A percentile compares a stretch with the other conserved stretches of the same genome.
Conservation (phyloP, 2,113 vertebrate genomes). For the Cheirogaleus medius region DNA sequence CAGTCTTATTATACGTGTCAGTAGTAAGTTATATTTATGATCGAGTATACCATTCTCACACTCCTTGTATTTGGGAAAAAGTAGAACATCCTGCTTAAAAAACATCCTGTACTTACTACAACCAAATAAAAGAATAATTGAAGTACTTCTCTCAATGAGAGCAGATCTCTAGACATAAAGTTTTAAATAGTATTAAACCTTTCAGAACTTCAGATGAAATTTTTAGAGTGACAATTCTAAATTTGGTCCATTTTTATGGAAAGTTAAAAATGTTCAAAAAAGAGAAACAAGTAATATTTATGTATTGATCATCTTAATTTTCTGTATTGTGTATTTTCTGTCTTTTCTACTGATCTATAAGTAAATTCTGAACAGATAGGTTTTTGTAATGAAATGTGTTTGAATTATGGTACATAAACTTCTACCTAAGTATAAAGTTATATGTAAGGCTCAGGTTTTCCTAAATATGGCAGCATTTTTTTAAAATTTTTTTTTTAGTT, state of each 20-base stretch:
- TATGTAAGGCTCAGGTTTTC: neutral
- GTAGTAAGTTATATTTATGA: slow-evolving; percentile 22
- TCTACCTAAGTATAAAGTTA: neutral
- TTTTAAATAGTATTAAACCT: neutral
- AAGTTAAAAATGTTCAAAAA: neutral
- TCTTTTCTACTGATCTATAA: neutral
- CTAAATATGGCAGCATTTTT: neutral
- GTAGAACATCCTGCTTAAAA: neutral
- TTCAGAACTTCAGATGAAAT: neutral
- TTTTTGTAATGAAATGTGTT: too few species aligned
- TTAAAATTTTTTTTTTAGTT: too few species aligned
- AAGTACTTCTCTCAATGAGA: neutral
- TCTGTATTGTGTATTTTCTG: neutral
- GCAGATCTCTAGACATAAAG: neutral
- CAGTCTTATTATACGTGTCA: slow-evolving; percentile 24
- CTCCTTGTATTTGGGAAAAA: neutral
- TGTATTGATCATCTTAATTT: neutral
- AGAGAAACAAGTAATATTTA: neutral
- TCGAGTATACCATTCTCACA: neutral
- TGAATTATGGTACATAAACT: neutral
- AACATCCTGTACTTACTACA: neutral
- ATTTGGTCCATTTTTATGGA: neutral
- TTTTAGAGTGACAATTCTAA: neutral
- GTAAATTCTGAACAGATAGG: neutral
- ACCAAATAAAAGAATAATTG: neutral